A percentile compares a stretch with the other conserved stretches of the same genome.
Evolutionary conservation across 2,113 vertebrate species (phyloP).

Genomic region (Barnardius zonarius): DNA sequence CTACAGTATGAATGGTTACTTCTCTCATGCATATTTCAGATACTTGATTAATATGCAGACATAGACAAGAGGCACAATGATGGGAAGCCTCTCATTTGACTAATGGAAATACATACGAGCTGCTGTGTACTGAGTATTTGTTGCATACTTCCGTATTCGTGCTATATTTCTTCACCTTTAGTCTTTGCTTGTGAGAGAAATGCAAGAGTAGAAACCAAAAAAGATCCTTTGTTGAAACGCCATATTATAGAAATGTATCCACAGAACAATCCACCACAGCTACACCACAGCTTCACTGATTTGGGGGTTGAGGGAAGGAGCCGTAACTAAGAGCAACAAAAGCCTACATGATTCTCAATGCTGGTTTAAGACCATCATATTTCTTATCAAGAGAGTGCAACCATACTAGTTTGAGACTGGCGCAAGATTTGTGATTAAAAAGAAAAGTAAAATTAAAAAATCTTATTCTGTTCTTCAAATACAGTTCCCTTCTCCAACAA

Average conservation of each 20-base stretch:
- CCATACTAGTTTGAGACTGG: background rate
- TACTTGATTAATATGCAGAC: background rate
- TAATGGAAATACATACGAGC: background rate
- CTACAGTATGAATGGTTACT: slow-evolving; percentile 33
- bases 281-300: background rate
- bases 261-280: background rate
- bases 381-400: background rate
- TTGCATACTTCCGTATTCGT: background rate
- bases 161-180: background rate
- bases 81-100: background rate
- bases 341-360: background rate
- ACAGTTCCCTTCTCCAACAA: background rate
- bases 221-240: background rate
- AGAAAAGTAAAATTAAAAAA: background rate
- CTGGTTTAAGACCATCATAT: background rate
- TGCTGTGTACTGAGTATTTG: background rate
- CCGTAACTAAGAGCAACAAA: background rate
- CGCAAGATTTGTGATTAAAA: background rate
- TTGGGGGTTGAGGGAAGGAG: background rate
- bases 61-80: background rate
- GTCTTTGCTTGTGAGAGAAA: background rate
- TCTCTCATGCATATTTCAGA: background rate
- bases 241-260: background rate
- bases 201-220: background rate
- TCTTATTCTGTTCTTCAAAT: background rate